Evolutionary conservation across 1,140 invertebrate genomes (phyloP).

Genomic region (Magallana gigas): DNA sequence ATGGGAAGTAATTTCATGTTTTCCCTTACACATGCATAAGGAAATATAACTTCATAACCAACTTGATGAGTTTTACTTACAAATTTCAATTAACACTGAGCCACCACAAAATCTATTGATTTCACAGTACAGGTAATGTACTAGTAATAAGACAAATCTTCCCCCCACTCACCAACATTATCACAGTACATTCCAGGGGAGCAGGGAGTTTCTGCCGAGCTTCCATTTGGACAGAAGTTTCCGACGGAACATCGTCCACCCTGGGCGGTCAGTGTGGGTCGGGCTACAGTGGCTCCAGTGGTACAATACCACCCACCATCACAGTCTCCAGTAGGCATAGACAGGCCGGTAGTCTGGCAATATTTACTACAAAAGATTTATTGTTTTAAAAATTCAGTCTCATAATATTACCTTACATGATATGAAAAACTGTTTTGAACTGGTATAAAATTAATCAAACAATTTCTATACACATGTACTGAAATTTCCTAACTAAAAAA

Average conservation of each 20-base stretch:
- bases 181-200: constrained; percentile 74
- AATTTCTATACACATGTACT: too few relatives aligned
- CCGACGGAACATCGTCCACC: constrained; percentile 72
- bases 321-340: constrained; percentile 69
- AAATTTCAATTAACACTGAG: neutral
- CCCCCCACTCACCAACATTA: constrained; percentile 63
- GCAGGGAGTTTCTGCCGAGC: constrained; percentile 68
- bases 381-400: neutral
- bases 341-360: constrained; percentile 71
- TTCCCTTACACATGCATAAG: too few relatives aligned
- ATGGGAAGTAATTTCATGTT: too few relatives aligned
- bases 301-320: constrained; percentile 75
- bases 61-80: too few relatives aligned
- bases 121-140: neutral
- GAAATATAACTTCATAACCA: neutral
- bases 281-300: constrained; percentile 58
- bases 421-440: neutral
- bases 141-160: neutral
- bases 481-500: too few relatives aligned
- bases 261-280: constrained; percentile 59
- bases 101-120: neutral
- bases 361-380: constrained; percentile 64
- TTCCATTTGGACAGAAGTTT: constrained; percentile 75
- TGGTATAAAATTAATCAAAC: too few relatives aligned
- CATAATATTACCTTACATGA: neutral